A percentile compares a stretch with the other conserved stretches of the same genome.
phyloP scores from a whole-genome alignment of 2,888 invertebrate species.

The Andrena praecox region DNA sequence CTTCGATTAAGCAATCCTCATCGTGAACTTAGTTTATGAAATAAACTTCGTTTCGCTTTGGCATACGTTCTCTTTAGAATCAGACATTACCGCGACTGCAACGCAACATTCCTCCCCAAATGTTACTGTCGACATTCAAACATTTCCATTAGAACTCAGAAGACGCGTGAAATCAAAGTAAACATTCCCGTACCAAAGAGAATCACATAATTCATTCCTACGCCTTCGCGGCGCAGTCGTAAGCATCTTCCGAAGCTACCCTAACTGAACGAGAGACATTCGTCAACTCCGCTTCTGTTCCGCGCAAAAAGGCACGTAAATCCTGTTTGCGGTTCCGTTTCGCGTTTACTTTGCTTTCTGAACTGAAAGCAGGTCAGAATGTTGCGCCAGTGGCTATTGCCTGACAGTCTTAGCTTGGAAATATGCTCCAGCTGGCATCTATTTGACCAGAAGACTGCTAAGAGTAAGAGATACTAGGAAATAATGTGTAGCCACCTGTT shows the following conservation, averaged over 20 bases:
- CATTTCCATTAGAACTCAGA: slow-evolving; percentile 44
- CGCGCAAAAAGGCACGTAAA: background rate
- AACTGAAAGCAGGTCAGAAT: slow-evolving; percentile 64
- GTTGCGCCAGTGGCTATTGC: slow-evolving; percentile 73
- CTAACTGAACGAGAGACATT: background rate
- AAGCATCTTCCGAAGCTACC: background rate
- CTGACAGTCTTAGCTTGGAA: slow-evolving; percentile 71
- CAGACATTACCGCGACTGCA: slow-evolving; percentile 74
- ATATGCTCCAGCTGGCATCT: slow-evolving; percentile 70
- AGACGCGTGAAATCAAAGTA: slow-evolving; percentile 60
- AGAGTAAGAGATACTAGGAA: slow-evolving; percentile 75
- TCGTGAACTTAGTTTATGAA: slow-evolving; percentile 75
- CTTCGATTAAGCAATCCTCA: slow-evolving; percentile 72
- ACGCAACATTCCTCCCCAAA: slow-evolving; percentile 76
- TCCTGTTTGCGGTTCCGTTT: slow-evolving; percentile 13
- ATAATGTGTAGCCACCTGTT: slow-evolving; percentile 90
- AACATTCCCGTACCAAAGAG: slow-evolving; percentile 38
- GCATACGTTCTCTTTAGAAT: slow-evolving; percentile 74
- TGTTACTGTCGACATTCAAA: slow-evolving; percentile 58
- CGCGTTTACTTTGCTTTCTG: slow-evolving; percentile 64
- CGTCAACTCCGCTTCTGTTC: background rate
- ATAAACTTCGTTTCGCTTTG: slow-evolving; percentile 75
- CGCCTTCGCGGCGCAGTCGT: background rate
- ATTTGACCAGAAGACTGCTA: slow-evolving; percentile 74
- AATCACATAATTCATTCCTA: background rate